A percentile compares a stretch with the other conserved stretches of the same genome.
Evolutionary conservation across 2,888 invertebrate species (phyloP).

Genomic region (Nomada goodeniana): DNA sequence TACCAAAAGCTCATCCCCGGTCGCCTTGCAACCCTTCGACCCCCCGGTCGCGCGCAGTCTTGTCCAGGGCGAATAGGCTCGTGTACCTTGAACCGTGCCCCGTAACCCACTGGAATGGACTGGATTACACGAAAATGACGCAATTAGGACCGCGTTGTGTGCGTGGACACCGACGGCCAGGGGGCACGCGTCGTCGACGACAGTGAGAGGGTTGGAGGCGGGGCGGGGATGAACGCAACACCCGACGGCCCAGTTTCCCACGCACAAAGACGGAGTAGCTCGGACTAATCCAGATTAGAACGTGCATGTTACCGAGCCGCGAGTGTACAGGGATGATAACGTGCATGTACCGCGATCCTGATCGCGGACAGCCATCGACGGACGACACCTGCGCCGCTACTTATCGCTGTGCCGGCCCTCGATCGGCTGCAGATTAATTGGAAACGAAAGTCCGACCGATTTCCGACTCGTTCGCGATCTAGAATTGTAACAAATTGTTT

Average conservation of each 20-base stretch:
- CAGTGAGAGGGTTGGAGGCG: not conserved
- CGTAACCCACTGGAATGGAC: conserved; percentile 53
- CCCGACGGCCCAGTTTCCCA: conserved; percentile 54
- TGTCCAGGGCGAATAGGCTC: conserved; percentile 43
- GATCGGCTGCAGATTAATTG: conserved; percentile 18
- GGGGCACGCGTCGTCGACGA: conserved; percentile 37
- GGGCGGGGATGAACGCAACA: not conserved
- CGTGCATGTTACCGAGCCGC: conserved; percentile 70
- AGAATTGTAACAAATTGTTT: too few relatives aligned
- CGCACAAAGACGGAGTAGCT: conserved; percentile 67
- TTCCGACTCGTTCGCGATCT: not conserved
- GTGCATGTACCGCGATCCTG: conserved; percentile 66
- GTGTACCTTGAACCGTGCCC: conserved; percentile 49
- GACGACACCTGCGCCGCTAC: conserved; percentile 54
- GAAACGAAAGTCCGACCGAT: not conserved
- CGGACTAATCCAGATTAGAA: conserved; percentile 78
- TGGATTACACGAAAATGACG: conserved; percentile 62
- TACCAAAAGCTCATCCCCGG: not conserved
- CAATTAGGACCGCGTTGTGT: conserved; percentile 60
- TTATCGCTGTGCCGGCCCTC: conserved; percentile 38
- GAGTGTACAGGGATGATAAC: conserved; percentile 75
- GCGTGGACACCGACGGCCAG: conserved; percentile 18
- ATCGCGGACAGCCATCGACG: conserved; percentile 64
- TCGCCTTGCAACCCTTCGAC: conserved; percentile 2
- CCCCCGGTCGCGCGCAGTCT: conserved; percentile 13